Conservation (phyloP, 2,888 invertebrate species). For the Lithophane leautieri region DNA sequence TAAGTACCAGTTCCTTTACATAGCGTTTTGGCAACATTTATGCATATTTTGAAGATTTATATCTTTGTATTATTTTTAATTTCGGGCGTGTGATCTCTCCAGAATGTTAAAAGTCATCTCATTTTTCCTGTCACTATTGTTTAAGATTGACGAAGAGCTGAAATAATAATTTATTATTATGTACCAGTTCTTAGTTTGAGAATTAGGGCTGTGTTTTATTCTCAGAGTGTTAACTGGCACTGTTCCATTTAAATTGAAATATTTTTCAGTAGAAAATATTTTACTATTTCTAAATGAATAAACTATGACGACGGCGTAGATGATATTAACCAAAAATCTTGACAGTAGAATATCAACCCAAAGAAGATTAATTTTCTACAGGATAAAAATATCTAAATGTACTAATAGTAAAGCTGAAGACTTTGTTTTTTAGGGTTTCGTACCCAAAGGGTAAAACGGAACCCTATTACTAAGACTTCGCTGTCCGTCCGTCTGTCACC, state of each 20-base stretch:
- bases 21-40: slow-evolving; percentile 36
- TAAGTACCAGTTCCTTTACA: slow-evolving; percentile 69
- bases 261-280: neutral
- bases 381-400: no score
- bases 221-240: neutral
- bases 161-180: neutral
- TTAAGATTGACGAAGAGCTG: neutral
- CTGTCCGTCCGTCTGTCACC: no score
- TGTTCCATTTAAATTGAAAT: neutral
- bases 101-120: neutral
- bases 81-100: slow-evolving; percentile 19
- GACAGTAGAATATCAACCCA: no score
- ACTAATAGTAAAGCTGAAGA: no score
- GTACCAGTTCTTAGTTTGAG: no score
- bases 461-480: no score
- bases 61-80: slow-evolving; percentile 18
- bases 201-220: neutral
- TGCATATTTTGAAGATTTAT: slow-evolving; percentile 44
- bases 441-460: no score
- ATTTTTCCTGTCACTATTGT: neutral
- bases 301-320: no score
- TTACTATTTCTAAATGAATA: neutral
- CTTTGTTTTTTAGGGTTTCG: no score
- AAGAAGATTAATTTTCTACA: no score
- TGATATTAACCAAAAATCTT: no score